Evolutionary conservation across 2,797 vertebrate species (phyloP), one percentile per base, ranked within the genome.

Genomic region (Sylvilagus floridanus): DNA sequence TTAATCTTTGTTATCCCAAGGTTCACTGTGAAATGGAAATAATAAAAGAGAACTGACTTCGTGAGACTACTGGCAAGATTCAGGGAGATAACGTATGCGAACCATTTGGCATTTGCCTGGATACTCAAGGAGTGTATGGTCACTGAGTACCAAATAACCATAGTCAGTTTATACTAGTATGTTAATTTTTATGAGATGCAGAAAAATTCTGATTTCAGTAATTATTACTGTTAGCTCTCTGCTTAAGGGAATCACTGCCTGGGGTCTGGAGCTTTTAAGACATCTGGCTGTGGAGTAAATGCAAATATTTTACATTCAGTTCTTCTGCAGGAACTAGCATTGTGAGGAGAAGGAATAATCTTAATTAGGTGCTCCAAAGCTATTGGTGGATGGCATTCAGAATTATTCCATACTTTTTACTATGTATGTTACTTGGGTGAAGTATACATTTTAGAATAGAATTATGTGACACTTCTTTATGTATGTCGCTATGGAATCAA

Each of bases 401-500:
- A 93, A 91, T 91, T 3, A 82, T 54, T 83, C 9, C 14, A 35
- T 62, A 78, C 8, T 73, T 88, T 66, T 24, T 89, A 93, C 8
- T 76, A 84, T 30, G 60, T 87, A 78, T 54, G 82, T 76, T 47
- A 72, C 1, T 81, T 92, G 26, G 7, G 6, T 93, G 92, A 90
- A 73, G 57, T 90, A 3, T 63, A 84, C 26, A 30, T 72, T 81
- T 95, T 78, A 91, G 62, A 95, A 85, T 93, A 93, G 77, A 96
- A 82, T 89, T 91, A 84, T 77, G 21, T 65, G n/a, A 81, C 94
- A 86, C 5, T 52, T 91, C 88, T 65, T 28, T 94, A 42, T 57
- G 17, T 50, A 42, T 57, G 17, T 50, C 50, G 9, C 21, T 83
- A 12, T 21, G 28, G 26, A 95, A 63, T n/a, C 17, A 10, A 73